Evolutionary conservation across 2,113 vertebrate genomes (phyloP).

Genomic region (Chaetorhynchus papuensis): DNA sequence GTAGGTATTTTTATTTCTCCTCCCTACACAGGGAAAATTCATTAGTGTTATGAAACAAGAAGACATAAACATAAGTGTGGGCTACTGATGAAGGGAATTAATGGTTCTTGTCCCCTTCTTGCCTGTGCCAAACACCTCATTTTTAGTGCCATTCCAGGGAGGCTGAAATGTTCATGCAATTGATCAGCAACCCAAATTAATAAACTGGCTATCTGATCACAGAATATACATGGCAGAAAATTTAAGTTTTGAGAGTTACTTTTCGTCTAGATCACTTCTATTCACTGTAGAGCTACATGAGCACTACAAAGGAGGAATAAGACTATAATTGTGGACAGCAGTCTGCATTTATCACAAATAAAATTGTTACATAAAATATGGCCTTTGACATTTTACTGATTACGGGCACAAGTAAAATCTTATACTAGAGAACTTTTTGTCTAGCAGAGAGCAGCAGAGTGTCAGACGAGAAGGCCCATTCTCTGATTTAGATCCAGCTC

Average conservation of each 20-base stretch:
- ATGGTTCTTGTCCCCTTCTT: background rate
- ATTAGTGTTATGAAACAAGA: background rate
- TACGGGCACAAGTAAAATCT: background rate
- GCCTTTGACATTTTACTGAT: background rate
- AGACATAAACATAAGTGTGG: background rate
- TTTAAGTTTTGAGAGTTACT: background rate
- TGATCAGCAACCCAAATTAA: background rate
- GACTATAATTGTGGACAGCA: background rate
- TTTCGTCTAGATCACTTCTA: background rate
- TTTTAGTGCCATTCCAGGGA: background rate
- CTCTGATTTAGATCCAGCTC: background rate
- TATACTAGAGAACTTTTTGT: background rate
- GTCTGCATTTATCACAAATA: background rate
- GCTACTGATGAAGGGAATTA: background rate
- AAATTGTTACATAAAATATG: background rate
- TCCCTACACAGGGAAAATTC: background rate
- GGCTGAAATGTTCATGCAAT: background rate
- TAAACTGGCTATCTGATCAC: background rate
- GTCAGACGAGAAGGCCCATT: accelerated
- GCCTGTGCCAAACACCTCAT: background rate
- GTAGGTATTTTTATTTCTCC: background rate
- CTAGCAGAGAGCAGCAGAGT: background rate
- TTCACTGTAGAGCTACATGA: background rate
- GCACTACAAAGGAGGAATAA: background rate
- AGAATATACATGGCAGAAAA: background rate